Conservation (phyloP, 2,888 invertebrate genomes). For the Bembecia ichneumoniformis region DNA sequence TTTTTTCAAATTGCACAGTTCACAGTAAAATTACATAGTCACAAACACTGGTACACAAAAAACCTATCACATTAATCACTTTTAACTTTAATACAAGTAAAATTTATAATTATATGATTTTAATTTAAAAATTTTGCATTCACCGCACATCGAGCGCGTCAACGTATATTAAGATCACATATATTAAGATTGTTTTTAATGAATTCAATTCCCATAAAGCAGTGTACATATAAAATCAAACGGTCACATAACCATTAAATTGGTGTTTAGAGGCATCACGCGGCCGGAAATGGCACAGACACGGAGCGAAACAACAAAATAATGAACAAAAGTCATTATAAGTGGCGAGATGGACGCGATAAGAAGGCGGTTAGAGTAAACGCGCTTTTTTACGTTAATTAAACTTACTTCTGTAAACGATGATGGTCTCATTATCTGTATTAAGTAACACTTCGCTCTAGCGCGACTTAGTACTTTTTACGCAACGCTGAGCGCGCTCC, state of each 20-base stretch:
- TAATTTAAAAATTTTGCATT: no score
- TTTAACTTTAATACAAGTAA: no score
- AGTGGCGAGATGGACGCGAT: conserved; percentile 56
- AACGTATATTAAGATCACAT: neutral
- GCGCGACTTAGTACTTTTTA: conserved; percentile 37
- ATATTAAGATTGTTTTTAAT: conserved; percentile 21
- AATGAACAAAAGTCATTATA: conserved; percentile 69
- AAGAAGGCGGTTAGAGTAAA: conserved; percentile 61
- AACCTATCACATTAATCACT: no score
- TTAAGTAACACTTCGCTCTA: conserved; percentile 37
- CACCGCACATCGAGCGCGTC: no score
- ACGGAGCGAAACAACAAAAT: conserved; percentile 54
- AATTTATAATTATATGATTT: no score
- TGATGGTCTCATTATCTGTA: conserved; percentile 57
- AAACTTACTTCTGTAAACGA: conserved; percentile 67
- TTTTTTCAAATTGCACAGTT: no score
- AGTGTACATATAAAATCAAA: conserved; percentile 37
- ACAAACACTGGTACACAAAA: no score
- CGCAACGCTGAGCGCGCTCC: conserved; percentile 34
- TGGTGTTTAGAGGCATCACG: conserved; percentile 45
- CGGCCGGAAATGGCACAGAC: conserved; percentile 54
- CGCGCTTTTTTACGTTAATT: conserved; percentile 69
- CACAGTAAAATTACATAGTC: no score
- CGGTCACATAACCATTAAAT: conserved; percentile 52
- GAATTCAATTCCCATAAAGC: conserved; percentile 31